Percentiles rank a stretch among this genome's conserved stretches.
Evolutionary conservation across 2,113 vertebrate species (phyloP).

Genomic region (Malaclemys terrapin): DNA sequence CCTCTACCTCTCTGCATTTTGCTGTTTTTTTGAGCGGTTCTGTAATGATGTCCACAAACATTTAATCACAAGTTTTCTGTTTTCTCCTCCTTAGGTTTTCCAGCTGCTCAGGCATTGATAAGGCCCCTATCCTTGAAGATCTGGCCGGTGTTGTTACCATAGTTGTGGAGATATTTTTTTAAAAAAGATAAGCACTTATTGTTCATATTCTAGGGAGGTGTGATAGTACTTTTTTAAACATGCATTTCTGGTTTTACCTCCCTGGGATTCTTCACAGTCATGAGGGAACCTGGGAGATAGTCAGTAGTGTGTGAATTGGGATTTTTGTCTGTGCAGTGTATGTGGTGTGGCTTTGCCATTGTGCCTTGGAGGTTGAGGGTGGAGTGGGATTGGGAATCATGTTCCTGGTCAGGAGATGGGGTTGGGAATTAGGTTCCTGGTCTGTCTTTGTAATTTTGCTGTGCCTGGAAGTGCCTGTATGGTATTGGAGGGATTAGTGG

Average conservation of each 20-base stretch:
- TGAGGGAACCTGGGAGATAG: neutral
- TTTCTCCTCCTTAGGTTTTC: neutral
- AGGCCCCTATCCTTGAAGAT: neutral
- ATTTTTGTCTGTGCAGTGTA: neutral
- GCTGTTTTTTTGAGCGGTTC: neutral
- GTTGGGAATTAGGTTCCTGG: neutral
- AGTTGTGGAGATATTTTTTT: neutral
- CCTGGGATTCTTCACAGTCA: neutral
- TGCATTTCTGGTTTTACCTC: neutral
- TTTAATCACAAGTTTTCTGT: neutral
- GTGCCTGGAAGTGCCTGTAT: neutral
- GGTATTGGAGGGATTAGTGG: neutral
- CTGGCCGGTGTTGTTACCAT: neutral
- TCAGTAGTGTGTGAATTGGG: neutral
- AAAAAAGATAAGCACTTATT: neutral
- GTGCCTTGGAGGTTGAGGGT: neutral
- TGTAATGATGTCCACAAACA: neutral
- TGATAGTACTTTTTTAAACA: neutral
- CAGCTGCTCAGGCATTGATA: neutral
- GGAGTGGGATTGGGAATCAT: neutral
- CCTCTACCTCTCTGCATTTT: neutral
- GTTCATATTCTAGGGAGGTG: neutral
- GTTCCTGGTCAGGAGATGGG: neutral
- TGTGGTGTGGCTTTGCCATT: neutral
- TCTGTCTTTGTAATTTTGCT: neutral